Percentiles rank a stretch among this genome's conserved stretches.
phyloP scores from a whole-genome alignment of 2,113 vertebrate species.

The Pterocles burchelli region DNA sequence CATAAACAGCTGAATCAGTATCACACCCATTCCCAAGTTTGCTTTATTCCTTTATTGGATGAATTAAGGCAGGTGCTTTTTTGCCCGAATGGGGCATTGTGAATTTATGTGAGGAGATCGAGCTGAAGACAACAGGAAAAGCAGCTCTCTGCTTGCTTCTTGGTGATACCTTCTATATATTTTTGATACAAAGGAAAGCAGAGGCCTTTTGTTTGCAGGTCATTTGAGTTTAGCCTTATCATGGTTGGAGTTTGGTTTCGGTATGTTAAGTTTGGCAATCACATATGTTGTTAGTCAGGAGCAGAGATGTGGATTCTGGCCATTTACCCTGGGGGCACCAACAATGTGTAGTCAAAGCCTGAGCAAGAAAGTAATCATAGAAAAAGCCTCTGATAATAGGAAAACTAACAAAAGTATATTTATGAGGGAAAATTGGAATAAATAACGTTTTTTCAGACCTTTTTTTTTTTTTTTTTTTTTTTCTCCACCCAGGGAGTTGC shows the following conservation, averaged over 20 bases:
- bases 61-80: neutral
- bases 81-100: neutral
- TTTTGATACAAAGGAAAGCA: neutral
- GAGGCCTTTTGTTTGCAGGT: neutral
- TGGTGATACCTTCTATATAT: fast-evolving
- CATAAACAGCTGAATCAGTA: neutral
- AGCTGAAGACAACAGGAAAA: neutral
- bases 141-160: neutral
- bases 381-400: neutral
- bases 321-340: neutral
- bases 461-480: neutral
- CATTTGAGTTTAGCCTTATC: neutral
- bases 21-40: neutral
- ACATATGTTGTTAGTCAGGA: neutral
- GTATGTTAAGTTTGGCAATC: neutral
- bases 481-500: neutral
- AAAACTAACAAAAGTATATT: neutral
- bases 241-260: neutral
- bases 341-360: neutral
- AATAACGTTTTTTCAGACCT: neutral
- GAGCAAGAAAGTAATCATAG: neutral
- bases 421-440: neutral
- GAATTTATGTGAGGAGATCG: neutral
- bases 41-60: neutral
- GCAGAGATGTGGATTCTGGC: neutral